Evolutionary conservation across 1,140 invertebrate genomes (phyloP).

Genomic region (Brachionus koreanus): DNA sequence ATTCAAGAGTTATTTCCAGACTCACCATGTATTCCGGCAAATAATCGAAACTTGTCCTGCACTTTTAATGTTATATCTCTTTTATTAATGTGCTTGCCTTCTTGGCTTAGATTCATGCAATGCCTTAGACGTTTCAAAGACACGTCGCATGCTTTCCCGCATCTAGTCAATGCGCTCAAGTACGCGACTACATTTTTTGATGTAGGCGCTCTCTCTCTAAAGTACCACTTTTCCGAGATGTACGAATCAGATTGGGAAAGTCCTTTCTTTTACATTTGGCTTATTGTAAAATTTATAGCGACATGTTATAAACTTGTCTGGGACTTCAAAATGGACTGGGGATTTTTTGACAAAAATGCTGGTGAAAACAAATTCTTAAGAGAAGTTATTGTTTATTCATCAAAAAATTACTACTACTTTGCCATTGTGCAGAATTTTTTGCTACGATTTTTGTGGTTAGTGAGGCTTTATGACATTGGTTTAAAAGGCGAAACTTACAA

Average conservation of each 20-base stretch:
- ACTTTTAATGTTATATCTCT: slow-evolving; percentile 26
- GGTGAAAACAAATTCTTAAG: slow-evolving; percentile 71
- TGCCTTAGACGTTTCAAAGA: slow-evolving; percentile 83
- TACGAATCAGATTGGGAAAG: slow-evolving; percentile 39
- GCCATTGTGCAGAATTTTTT: slow-evolving; percentile 92
- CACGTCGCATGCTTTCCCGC: slow-evolving; percentile 77
- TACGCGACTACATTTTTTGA: slow-evolving; percentile 93
- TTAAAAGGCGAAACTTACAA: slow-evolving; percentile 73
- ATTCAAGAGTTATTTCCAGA: not conserved
- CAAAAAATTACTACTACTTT: slow-evolving; percentile 82
- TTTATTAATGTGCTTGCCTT: slow-evolving; percentile 66
- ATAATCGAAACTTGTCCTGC: not conserved
- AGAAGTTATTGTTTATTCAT: slow-evolving; percentile 67
- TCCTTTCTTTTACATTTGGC: slow-evolving; percentile 44
- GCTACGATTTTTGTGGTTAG: slow-evolving; percentile 80
- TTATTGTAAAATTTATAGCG: slow-evolving; percentile 67
- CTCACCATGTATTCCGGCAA: not conserved
- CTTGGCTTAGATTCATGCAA: slow-evolving; percentile 95
- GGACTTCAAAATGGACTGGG: slow-evolving; percentile 99
- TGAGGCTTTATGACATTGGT: slow-evolving; percentile 68
- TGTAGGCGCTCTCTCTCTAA: not conserved
- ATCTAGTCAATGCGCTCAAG: slow-evolving; percentile 93
- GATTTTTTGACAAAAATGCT: slow-evolving; percentile 80
- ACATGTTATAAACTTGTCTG: slow-evolving; percentile 82
- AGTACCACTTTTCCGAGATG: slow-evolving; percentile 56